Base-by-base conservation (phyloP, 2,888 invertebrate genomes). In the Odontothrips loti region DNA sequence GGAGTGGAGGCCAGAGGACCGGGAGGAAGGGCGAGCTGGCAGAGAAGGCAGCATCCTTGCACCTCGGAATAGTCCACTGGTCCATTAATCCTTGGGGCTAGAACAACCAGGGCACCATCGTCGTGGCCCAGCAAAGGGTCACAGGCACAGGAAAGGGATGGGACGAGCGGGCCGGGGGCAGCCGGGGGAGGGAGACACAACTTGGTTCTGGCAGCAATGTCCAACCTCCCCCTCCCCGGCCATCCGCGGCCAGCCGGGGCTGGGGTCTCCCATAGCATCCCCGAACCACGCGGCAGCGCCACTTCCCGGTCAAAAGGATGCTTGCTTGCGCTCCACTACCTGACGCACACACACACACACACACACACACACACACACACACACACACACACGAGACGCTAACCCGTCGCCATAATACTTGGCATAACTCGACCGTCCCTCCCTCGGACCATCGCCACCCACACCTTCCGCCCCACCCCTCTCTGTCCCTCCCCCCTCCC, bases 321-420 rank as follows among this genome's bases (percentile, higher is more conserved):
- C 34, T 43, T 43, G 34, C 34, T 43, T 43, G 34, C 34, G 34
- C 34, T 43, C 34, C 34, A 43, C 34, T 43, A 43, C 34, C 34
- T 43, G 34, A 43, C 58, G 6, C 58, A 20, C 58, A 20, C 58
- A 20, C 58, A 20, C 58, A 20, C 58, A 15, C 58, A 20, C 58
- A 15, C 58, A 15, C 58, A 15, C 58, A 15, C 27, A 27, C 68
- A 10, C 68, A 10, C 68, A 23, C 68, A 1, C 68, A 10, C 68
- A 10, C 68, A 11, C 27, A 10, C 68, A 75, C 58, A 10, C 58
- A 4, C 58, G 6, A 11, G 58, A 17, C 20, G 20, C 58, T 27
- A 23, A 75, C 68, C 68, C 23, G 68, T 75, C 68, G 68, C 68
- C 68, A 75, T 75, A 27, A 75, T 75, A 75, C 68, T 75, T 23